Base-by-base conservation (phyloP, 2,888 invertebrate species). In the Aleiodes leptofemur region DNA sequence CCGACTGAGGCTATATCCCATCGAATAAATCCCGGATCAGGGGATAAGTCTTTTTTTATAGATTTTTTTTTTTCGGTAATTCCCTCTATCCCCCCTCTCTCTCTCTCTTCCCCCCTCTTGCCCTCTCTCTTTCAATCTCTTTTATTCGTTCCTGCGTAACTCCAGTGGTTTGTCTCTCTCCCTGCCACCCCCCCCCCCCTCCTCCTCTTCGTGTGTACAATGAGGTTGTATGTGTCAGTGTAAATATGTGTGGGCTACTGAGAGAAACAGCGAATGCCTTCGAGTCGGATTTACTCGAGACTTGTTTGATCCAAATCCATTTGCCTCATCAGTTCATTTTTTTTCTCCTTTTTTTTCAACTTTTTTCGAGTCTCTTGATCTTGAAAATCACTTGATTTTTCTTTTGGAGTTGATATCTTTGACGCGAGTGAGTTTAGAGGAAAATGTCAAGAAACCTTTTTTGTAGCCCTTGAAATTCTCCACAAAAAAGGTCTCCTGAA, bases 21-120 rank as follows among this genome's bases (percentile, higher is more conserved):
- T 89, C 89, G 88, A 89, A 89, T 89, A 89, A 89, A 89, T 89
- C 89, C 89, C 81, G 89, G 89, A 89, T 89, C 88, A 89, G 89
- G 86, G 88, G 88, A 89, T 89, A 86, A 88, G 87, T 85, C 85
- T 85, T 84, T 85, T 84, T 88, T 86, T 86, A 83, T 85, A 83
- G 83, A 83, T 82, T 82, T 83, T 80, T 34, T 23, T 23, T 82
- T 83, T 82, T 71, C 76, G 55, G 43, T 43, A 78, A 75, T 31
- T 56, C 76, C 76, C 80, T 79, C 59, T 7, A 5, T 23, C 9
- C 11, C 16, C 23, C 59, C 70, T 34, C 29, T 72, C 43, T 16
- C 43, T 14, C 43, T 16, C 29, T 23, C 9, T 23, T 8, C n/a
- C n/a, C n/a, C n/a, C n/a, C n/a, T n/a, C n/a, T n/a, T n/a, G n/a